Evolutionary conservation across 2,113 vertebrate species (phyloP).

Genomic region (Ceyx margarethae): DNA sequence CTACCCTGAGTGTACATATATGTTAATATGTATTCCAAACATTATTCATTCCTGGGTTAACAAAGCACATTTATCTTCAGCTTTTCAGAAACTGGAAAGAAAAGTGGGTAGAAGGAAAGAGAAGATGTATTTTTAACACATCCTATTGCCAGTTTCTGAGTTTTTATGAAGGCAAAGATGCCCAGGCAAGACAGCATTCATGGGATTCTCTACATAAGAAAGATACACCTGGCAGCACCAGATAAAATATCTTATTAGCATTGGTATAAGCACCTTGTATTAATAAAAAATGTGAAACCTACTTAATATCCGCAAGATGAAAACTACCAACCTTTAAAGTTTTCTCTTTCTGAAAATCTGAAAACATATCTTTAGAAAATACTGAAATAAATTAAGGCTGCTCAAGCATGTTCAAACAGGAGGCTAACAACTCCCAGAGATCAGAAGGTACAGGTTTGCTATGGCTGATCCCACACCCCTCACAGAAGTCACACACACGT

Average conservation of each 20-base stretch:
- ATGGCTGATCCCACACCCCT: not conserved
- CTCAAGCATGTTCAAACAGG: not conserved
- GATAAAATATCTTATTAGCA: not conserved
- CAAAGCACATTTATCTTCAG: rapidly evolving
- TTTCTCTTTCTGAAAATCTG: not conserved
- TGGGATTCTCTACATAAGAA: not conserved
- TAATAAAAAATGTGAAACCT: not conserved
- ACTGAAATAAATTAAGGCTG: not conserved
- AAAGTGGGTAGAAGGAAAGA: not conserved
- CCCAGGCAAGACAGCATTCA: not conserved
- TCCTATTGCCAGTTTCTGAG: not conserved
- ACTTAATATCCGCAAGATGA: not conserved
- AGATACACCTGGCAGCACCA: not conserved
- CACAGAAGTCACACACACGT: not conserved
- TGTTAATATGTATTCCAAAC: not conserved
- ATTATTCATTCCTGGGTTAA: not conserved
- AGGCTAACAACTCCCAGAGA: not conserved
- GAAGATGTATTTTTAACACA: not conserved
- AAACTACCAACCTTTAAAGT: not conserved
- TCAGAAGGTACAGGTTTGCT: not conserved
- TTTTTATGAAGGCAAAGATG: not conserved
- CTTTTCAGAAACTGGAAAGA: not conserved
- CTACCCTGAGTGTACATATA: not conserved
- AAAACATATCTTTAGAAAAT: not conserved
- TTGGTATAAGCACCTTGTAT: not conserved